Percentiles rank a stretch among this genome's conserved stretches.
Conservation (phyloP, 2,113 vertebrate species). For the Xiphorhynchus elegans region DNA sequence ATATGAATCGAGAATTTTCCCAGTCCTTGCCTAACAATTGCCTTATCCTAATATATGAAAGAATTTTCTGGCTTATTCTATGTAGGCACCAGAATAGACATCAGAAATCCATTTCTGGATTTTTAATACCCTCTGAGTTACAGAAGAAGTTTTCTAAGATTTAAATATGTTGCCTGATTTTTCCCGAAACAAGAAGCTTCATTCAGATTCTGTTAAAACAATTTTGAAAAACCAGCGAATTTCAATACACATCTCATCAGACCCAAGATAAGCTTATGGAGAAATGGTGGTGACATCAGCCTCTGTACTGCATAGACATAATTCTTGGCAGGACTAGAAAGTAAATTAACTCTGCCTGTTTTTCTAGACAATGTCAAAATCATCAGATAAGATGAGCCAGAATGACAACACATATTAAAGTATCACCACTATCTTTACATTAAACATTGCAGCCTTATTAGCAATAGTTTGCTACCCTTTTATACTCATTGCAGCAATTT, state of each 20-base stretch:
- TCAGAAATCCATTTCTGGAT: neutral
- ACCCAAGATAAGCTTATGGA: neutral
- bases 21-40: neutral
- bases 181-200: neutral
- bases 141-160: neutral
- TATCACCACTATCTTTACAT: neutral
- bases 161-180: neutral
- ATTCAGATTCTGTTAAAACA: neutral
- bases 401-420: neutral
- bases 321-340: neutral
- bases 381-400: neutral
- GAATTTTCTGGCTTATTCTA: neutral
- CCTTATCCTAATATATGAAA: neutral
- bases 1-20: neutral
- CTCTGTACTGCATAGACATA: neutral
- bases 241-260: neutral
- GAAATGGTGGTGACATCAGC: neutral
- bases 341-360: neutral
- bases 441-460: neutral
- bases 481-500: neutral
- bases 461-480: neutral
- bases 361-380: slow-evolving; percentile 13
- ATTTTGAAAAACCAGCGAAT: neutral
- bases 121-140: neutral
- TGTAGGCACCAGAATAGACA: neutral